A percentile compares a stretch with the other conserved stretches of the same genome.
Conservation (phyloP, 1,140 invertebrate genomes). For the Drosophila prosaltans region DNA sequence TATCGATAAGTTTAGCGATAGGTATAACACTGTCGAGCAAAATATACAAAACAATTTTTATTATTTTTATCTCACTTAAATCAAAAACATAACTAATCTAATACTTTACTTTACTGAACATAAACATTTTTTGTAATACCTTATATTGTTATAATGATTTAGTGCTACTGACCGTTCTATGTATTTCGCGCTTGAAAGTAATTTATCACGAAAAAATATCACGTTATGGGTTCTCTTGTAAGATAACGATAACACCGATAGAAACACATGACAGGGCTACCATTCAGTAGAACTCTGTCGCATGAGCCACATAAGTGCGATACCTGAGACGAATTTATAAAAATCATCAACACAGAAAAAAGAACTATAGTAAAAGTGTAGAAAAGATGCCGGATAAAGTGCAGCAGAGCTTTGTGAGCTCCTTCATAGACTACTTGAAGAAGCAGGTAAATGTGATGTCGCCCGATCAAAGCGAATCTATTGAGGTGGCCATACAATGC, state of each 20-base stretch:
- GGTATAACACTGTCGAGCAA: too few species aligned
- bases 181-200: too few species aligned
- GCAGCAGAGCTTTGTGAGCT: conserved; percentile 73
- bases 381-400: conserved; percentile 70
- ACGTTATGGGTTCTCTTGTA: too few species aligned
- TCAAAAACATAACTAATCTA: too few species aligned
- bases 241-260: background rate
- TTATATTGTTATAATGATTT: too few species aligned
- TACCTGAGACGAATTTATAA: conserved; percentile 10
- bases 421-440: conserved; percentile 77
- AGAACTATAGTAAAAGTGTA: background rate
- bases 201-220: too few species aligned
- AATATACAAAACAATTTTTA: too few species aligned
- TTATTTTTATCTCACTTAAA: too few species aligned
- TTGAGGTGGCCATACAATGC: conserved; percentile 91
- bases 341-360: conserved; percentile 4
- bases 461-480: conserved; percentile 89
- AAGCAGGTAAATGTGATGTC: conserved; percentile 73
- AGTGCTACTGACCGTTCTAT: too few species aligned
- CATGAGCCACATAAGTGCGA: conserved; percentile 16
- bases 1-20: background rate
- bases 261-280: background rate
- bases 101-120: too few species aligned
- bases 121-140: too few species aligned
- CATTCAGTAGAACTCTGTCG: background rate